Percentiles rank a stretch among this genome's conserved stretches.
Evolutionary conservation across 2,113 vertebrate genomes (phyloP).

Genomic region (Seriola quinqueradiata): DNA sequence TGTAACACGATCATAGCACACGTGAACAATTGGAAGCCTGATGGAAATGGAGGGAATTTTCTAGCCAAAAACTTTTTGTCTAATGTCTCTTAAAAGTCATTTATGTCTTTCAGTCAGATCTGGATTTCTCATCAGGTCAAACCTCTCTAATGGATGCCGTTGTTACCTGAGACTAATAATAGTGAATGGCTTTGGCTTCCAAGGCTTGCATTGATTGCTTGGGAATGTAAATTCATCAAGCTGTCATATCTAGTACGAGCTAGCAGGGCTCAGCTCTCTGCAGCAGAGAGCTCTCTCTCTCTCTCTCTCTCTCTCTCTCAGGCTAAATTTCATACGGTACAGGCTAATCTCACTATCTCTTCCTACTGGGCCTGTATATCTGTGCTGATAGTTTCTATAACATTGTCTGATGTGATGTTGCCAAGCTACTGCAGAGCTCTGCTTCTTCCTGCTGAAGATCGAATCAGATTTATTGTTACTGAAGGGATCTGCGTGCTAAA

Average conservation of each 20-base stretch:
- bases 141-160: background rate
- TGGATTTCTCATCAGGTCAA: no score
- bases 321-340: background rate
- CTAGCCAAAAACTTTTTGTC: background rate
- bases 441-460: background rate
- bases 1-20: background rate
- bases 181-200: background rate
- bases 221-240: conserved; percentile 23
- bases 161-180: background rate
- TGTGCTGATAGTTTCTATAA: background rate
- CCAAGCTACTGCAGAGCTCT: background rate
- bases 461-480: background rate
- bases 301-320: conserved; percentile 26
- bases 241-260: background rate
- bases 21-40: background rate
- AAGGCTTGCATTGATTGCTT: background rate
- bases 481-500: background rate
- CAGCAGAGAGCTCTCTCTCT: conserved; percentile 33
- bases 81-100: background rate
- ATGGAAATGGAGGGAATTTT: background rate
- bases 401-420: background rate
- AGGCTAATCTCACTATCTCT: conserved; percentile 12
- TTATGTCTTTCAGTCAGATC: background rate
- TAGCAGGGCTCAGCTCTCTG: conserved; percentile 8
- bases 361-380: background rate